Base-by-base conservation (phyloP, 2,797 vertebrate genomes). In the Gorsachius magnificus region DNA sequence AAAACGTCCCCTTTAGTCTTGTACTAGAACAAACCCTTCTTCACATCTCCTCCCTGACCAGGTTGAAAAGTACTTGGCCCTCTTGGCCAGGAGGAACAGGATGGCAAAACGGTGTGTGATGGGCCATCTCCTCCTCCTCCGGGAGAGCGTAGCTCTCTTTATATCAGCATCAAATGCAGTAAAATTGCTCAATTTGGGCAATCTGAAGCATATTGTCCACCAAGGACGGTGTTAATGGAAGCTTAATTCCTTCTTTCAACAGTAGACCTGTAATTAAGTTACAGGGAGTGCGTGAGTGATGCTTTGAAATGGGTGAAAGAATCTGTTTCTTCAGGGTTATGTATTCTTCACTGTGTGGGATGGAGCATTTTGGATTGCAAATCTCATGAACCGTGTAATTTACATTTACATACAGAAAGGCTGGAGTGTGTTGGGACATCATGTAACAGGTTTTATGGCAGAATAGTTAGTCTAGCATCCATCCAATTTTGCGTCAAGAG, bases 251-350 rank as follows among this genome's bases (percentile, higher is more conserved):
- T 85, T 95, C 90, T 93, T 93, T 75, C 69, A 87, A 76, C 64
- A 48, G 45, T 11, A 96, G 91, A 91, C 60, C 64, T 93, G 78
- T 93, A 96, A 96, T 96, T 95, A 94, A 93, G 71, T 96, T 92
- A 46, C 63, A 91, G 48, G 63, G 64, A 20, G n/a, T 2, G 3
- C 0, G 4, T 91, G 96, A 86, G 25, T 85, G 91, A 43, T 68
- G 71, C 76, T 95, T 94, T 92, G 89, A 87, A 93, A 92, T 10
- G 83, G 64, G 81, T 58, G 71, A 87, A 94, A 65, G 96, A 96
- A 94, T 96, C 66, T 79, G 50, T 96, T 92, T 91, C 96, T 95
- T 88, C 72, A 53, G 96, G 96, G 92, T 87, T 87, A 13, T 64
- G 38, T 96, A 87, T 89, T 95, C 72, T 83, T 24, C 81, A 7